phyloP scores from a whole-genome alignment of 2,888 invertebrate genomes.

The Brassicogethes aeneus region DNA sequence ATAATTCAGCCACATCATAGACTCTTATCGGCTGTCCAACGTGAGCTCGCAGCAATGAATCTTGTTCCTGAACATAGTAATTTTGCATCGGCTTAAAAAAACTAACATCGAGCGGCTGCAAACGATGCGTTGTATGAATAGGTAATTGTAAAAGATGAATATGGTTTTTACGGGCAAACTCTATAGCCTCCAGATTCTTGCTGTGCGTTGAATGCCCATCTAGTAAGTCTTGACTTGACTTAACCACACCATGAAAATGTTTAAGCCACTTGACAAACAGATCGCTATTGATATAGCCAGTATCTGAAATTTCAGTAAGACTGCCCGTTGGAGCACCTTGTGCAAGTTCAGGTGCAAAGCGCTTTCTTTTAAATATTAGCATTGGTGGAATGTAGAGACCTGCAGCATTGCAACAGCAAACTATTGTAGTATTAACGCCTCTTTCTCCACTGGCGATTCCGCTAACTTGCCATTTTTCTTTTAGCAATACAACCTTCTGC shows the following conservation, averaged over 20 bases:
- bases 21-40: constrained; percentile 3
- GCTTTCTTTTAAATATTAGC: constrained; percentile 19
- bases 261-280: constrained; percentile 19
- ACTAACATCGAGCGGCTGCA: constrained; percentile 6
- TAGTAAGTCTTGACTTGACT: constrained; percentile 17
- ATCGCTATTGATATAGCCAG: constrained; percentile 21
- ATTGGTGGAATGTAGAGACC: constrained; percentile 20
- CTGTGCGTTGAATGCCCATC: constrained; percentile 24
- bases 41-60: constrained; percentile 4
- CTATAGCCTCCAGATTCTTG: constrained; percentile 18
- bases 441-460: constrained; percentile 17
- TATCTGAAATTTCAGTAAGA: constrained; percentile 13
- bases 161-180: constrained; percentile 4
- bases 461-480: constrained; percentile 17
- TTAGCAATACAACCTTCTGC: constrained; percentile 14
- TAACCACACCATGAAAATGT: constrained; percentile 30
- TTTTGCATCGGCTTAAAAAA: constrained; percentile 4
- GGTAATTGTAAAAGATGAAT: constrained; percentile 7
- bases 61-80: constrained; percentile 5
- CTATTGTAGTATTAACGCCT: constrained; percentile 18
- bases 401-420: constrained; percentile 17
- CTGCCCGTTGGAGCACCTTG: constrained; percentile 14
- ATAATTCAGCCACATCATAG: constrained; percentile 3
- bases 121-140: constrained; percentile 6
- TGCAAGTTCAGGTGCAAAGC: constrained; percentile 13